These are phyloP conservation scores for Heliocidaris tuberculata DNA, from an alignment of 35 echinoderm and acorn worm species.

Conservation along the genomic window DNA sequence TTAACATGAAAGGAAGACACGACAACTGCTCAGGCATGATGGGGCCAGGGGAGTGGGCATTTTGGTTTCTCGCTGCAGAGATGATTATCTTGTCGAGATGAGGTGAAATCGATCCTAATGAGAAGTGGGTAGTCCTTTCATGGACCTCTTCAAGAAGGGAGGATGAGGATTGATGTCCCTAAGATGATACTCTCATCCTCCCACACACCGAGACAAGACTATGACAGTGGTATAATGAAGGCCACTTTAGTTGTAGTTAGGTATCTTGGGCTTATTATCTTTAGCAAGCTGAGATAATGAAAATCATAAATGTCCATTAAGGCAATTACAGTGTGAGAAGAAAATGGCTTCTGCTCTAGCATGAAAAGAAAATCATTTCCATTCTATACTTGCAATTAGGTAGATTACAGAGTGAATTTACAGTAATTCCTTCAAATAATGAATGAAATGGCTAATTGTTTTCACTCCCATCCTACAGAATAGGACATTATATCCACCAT, in stretches of 20 bases:
- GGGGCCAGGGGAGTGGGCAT: background rate
- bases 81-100: conserved; percentile 12
- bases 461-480: too few species aligned
- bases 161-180: background rate
- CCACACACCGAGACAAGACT: background rate
- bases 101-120: conserved; percentile 10
- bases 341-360: background rate
- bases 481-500: too few species aligned
- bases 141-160: background rate
- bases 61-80: conserved; percentile 9
- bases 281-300: background rate
- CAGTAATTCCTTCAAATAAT: background rate
- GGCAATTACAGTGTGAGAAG: background rate
- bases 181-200: background rate
- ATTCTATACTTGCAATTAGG: background rate
- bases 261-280: background rate
- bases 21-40: conserved; percentile 8
- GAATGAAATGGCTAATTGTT: background rate
- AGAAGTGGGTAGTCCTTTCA: conserved; percentile 16
- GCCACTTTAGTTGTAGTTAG: background rate
- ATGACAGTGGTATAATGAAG: background rate
- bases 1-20: background rate
- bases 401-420: background rate
- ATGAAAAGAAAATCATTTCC: too few species aligned
- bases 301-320: background rate